phyloP scores from a whole-genome alignment of 1,140 invertebrate genomes.

The Branchinecta lindahli region DNA sequence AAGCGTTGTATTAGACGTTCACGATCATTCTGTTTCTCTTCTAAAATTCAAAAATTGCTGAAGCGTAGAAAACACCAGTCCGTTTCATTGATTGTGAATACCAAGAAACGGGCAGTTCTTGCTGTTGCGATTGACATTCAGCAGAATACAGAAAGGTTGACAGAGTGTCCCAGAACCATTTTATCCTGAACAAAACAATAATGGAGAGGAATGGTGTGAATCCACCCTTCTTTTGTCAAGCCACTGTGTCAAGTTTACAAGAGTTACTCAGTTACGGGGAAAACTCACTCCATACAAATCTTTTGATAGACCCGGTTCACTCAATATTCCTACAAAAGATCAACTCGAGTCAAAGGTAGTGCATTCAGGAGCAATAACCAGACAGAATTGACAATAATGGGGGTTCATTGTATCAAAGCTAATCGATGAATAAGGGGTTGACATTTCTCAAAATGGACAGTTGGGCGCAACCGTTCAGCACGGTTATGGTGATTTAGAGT shows the following conservation, averaged over 20 bases:
- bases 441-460: slow-evolving; percentile 9
- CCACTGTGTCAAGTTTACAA: neutral
- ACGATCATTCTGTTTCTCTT: too few relatives aligned
- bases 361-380: slow-evolving; percentile 10
- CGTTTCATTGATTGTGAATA: too few relatives aligned
- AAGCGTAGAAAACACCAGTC: too few relatives aligned
- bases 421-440: slow-evolving; percentile 10
- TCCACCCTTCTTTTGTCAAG: too few relatives aligned
- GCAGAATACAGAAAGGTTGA: too few relatives aligned
- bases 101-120: too few relatives aligned
- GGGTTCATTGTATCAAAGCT: neutral
- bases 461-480: slow-evolving; percentile 5
- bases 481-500: neutral
- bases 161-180: too few relatives aligned
- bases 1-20: too few relatives aligned
- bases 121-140: too few relatives aligned
- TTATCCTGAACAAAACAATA: too few relatives aligned
- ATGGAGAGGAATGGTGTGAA: too few relatives aligned
- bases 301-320: neutral
- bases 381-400: slow-evolving; percentile 1
- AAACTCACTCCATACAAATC: neutral
- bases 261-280: neutral
- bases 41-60: too few relatives aligned
- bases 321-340: neutral
- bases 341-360: neutral